Conservation (phyloP, 2,113 vertebrate species). For the Elanoides forficatus region DNA sequence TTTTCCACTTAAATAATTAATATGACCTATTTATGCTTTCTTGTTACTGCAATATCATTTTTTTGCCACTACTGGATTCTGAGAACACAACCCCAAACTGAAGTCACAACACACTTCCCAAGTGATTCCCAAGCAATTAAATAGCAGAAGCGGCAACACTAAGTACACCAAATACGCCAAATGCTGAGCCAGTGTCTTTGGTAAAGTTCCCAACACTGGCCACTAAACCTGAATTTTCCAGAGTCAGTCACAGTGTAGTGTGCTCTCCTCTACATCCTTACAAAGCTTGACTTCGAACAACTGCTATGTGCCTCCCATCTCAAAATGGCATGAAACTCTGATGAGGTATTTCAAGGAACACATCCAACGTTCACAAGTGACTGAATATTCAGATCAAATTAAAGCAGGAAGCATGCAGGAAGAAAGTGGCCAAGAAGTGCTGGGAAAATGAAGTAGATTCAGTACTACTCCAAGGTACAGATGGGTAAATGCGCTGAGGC, state of each 20-base stretch:
- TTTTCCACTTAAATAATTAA: background rate
- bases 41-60: background rate
- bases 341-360: background rate
- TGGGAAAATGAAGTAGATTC: background rate
- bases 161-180: background rate
- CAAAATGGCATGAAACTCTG: background rate
- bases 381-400: background rate
- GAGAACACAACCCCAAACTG: background rate
- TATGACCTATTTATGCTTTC: background rate
- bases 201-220: background rate
- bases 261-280: background rate
- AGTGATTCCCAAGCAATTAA: background rate
- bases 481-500: background rate
- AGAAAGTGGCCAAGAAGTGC: background rate
- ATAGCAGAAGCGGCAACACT: background rate
- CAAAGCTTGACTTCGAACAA: background rate
- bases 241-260: background rate
- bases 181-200: background rate
- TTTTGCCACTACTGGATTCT: background rate
- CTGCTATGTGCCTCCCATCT: background rate
- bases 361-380: background rate
- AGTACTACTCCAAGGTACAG: background rate
- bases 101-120: background rate
- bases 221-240: background rate
- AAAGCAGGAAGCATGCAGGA: background rate